Evolutionary conservation across 2,113 vertebrate genomes (phyloP).

Genomic region (Rhinichthys klamathensis): DNA sequence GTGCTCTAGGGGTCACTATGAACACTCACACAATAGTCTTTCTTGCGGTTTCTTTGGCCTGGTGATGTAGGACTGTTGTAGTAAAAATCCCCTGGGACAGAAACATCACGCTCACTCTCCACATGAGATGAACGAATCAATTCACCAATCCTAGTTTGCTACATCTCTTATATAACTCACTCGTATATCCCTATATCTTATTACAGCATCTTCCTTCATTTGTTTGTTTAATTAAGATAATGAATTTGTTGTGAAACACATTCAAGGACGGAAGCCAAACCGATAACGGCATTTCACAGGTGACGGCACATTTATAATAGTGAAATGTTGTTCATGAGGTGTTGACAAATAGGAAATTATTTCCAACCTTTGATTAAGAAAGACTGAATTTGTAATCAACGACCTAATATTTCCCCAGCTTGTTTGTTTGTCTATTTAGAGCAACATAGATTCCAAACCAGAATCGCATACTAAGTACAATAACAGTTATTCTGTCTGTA

Average conservation of each 20-base stretch:
- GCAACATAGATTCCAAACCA: background rate
- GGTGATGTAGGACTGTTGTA: background rate
- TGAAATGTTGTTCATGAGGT: slow-evolving; percentile 17
- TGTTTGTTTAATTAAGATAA: slow-evolving; percentile 29
- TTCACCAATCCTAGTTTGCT: background rate
- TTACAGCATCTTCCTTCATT: background rate
- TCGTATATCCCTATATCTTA: background rate
- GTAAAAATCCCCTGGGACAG: background rate
- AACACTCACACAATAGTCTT: background rate
- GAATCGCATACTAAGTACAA: background rate
- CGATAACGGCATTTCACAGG: slow-evolving; percentile 4
- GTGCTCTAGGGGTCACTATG: background rate
- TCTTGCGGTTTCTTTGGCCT: background rate
- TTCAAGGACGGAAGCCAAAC: background rate
- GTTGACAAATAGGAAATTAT: slow-evolving; percentile 36
- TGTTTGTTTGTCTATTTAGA: slow-evolving; percentile 25
- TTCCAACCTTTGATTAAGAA: slow-evolving; percentile 29
- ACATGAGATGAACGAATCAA: background rate
- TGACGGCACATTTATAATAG: slow-evolving; percentile 8
- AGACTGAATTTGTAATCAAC: slow-evolving; percentile 11
- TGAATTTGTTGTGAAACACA: slow-evolving; percentile 27
- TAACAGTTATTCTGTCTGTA: too few relatives aligned
- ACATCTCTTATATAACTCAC: background rate
- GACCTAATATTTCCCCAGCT: background rate
- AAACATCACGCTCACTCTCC: background rate